Percentiles rank a stretch among this genome's conserved stretches.
These are phyloP conservation scores for Microctonus brassicae DNA, from an alignment of 2,888 invertebrate genomes.

Conservation along the genomic window DNA sequence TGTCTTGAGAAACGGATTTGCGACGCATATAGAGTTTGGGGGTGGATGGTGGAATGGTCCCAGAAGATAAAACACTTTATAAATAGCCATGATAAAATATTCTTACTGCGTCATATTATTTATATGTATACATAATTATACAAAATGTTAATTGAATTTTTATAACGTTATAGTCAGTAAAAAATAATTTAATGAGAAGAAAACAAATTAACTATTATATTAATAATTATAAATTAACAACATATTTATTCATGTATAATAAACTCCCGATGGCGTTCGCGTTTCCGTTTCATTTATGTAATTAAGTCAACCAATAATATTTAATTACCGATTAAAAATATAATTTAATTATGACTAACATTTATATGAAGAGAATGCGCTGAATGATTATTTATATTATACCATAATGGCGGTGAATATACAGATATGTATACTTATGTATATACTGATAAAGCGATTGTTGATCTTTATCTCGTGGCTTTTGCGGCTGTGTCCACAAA, in stretches of 20 bases:
- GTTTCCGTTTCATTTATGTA: neutral
- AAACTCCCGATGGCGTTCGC: neutral
- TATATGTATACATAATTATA: neutral
- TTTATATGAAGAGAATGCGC: neutral
- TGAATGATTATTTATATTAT: slow-evolving; percentile 14
- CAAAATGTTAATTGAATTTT: neutral
- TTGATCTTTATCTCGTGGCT: slow-evolving; percentile 63
- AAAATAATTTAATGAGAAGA: neutral
- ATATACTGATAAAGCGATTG: slow-evolving; percentile 56
- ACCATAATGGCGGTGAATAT: slow-evolving; percentile 10
- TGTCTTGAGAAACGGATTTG: slow-evolving; percentile 2
- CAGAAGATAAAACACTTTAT: too few relatives aligned
- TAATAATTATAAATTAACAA: neutral
- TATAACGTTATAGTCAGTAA: neutral
- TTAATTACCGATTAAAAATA: neutral
- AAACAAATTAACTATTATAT: neutral
- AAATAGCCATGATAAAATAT: too few relatives aligned
- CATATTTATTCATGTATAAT: too few relatives aligned
- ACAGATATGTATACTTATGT: slow-evolving; percentile 23
- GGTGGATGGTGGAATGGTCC: too few relatives aligned
- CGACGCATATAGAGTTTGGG: slow-evolving; percentile 2
- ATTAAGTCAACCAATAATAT: neutral
- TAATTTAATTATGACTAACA: neutral
- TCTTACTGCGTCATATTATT: too few relatives aligned
- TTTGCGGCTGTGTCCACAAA: slow-evolving; percentile 47